Evolutionary conservation across 2,113 vertebrate species (phyloP).

Genomic region (Guaruba guarouba): DNA sequence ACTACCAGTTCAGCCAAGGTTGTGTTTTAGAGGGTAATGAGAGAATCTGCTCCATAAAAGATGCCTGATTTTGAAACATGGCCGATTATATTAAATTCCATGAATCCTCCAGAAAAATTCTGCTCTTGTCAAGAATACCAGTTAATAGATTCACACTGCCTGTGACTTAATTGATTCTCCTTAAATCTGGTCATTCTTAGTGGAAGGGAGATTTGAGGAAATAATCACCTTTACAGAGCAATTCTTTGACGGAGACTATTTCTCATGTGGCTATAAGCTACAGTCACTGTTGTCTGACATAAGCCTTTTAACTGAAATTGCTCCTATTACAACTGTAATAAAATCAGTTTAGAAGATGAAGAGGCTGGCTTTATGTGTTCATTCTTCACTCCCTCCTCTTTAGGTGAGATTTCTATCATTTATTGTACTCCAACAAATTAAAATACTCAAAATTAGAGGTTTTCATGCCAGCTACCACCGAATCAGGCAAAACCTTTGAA

Average conservation of each 20-base stretch:
- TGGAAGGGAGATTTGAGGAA: not conserved
- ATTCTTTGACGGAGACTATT: conserved; percentile 19
- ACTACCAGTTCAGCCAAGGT: not conserved
- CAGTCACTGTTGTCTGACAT: conserved; percentile 66
- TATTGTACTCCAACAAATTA: conserved; percentile 34
- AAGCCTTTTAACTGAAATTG: conserved; percentile 69
- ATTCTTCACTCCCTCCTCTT: not conserved
- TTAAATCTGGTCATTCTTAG: not conserved
- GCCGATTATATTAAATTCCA: not conserved
- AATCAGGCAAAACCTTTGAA: not conserved
- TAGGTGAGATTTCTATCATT: conserved; percentile 12
- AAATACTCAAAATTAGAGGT: conserved; percentile 11
- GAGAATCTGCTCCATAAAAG: not conserved
- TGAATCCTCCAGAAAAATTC: not conserved
- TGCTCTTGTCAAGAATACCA: not conserved
- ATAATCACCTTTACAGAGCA: not conserved
- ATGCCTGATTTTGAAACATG: not conserved
- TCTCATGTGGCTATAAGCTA: conserved; percentile 46
- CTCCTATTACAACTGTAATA: conserved; percentile 69
- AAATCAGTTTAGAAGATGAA: conserved; percentile 69
- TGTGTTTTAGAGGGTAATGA: not conserved
- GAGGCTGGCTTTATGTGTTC: conserved; percentile 47
- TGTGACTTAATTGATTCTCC: not conserved
- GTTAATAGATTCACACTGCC: not conserved
- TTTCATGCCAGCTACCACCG: not conserved